A percentile compares a stretch with the other conserved stretches of the same genome.
Evolutionary conservation across 2,888 invertebrate genomes (phyloP).

Genomic region (Andricus quercusramuli): DNA sequence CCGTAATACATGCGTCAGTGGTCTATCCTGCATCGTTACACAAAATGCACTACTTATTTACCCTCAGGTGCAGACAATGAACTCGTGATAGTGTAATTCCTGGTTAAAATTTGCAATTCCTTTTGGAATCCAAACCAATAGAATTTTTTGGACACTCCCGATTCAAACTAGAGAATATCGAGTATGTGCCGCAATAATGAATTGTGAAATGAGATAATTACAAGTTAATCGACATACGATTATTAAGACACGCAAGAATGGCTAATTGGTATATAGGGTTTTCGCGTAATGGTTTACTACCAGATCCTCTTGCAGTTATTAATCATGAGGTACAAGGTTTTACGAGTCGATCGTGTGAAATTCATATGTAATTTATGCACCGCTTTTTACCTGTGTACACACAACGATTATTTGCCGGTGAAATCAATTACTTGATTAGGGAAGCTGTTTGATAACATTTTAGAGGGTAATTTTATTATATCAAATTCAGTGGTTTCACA

Average conservation of each 20-base stretch:
- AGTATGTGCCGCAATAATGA: constrained; percentile 3
- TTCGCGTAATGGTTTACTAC: constrained; percentile 26
- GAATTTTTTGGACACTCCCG: neutral
- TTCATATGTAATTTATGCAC: constrained; percentile 10
- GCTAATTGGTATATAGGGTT: constrained; percentile 1
- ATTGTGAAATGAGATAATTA: constrained; percentile 37
- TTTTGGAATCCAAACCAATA: neutral
- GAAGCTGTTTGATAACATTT: neutral
- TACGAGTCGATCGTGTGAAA: constrained; percentile 1
- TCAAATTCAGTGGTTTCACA: neutral
- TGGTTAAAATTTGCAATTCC: constrained; percentile 16
- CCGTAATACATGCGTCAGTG: constrained; percentile 22
- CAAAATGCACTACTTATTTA: constrained; percentile 25
- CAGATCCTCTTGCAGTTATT: neutral
- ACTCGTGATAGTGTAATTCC: constrained; percentile 13
- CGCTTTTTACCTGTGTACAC: neutral
- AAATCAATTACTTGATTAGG: constrained; percentile 6
- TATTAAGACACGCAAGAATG: constrained; percentile 30
- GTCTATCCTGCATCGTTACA: constrained; percentile 31
- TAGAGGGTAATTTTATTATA: neutral
- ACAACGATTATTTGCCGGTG: neutral
- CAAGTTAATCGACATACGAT: constrained; percentile 24
- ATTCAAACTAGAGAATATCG: constrained; percentile 1
- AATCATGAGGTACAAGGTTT: constrained; percentile 17
- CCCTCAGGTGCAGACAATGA: constrained; percentile 36